Evolutionary conservation across 2,113 vertebrate species (phyloP), one percentile per base, ranked within the genome.

Genomic region (Sander vitreus): DNA sequence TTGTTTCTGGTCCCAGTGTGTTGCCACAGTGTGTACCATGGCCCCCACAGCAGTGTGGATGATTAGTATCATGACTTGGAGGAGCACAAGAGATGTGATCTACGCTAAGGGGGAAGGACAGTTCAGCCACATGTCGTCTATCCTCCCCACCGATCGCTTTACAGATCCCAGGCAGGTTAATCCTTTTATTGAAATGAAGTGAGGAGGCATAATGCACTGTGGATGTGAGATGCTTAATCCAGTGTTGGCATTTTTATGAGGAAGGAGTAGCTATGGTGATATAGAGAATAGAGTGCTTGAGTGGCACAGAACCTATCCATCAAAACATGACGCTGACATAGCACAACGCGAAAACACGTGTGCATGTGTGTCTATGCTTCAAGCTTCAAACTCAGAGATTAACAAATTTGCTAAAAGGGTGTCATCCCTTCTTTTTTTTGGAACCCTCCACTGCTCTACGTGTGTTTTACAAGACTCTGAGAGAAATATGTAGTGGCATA

Each of bases 151-250:
- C 63, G 55, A 89, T 85, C 84, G 75, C 88, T 88, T 85, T 80
- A 65, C 74, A 55, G 79, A 78, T 70, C 80, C 54, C 58, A 43
- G 65, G 83, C 89, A 92, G 93, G 94, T 95, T 94, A 94, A 95
- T 94, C 92, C 94, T 94, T 94, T 95, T 93, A 95, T 94, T 94
- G 91, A 95, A 94, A 96, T 94, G 92, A 96, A 94, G 91, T 90
- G 91, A 89, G 70, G 86, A 76, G 66, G 78, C 85, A 86, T 91
- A 85, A 94, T 93, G 88, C 80, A 92, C 85, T 88, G 85, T 85
- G 75, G 87, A 93, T 89, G 81, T 77, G 70, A 82, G 88, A 87
- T 19, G 60, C 90, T 93, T 93, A 93, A 93, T 86, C 88, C 85
- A 84, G 79, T 76, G 87, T 75, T 84, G 88, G 85, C 93, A 83